Conservation (phyloP, 2,113 vertebrate species). For the Oriolus oriolus region DNA sequence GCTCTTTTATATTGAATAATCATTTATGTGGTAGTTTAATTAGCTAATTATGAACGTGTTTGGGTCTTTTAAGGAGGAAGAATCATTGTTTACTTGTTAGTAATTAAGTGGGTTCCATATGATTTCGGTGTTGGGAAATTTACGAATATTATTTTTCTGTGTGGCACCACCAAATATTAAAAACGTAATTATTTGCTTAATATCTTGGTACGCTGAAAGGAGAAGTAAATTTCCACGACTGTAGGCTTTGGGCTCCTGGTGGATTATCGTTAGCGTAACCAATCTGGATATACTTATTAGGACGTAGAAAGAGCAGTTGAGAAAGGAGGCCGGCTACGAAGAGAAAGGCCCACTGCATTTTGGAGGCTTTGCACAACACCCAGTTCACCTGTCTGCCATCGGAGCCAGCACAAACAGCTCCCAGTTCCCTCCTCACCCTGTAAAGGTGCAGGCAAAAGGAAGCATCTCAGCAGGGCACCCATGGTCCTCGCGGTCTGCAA, state of each 20-base stretch:
- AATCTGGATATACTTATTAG: background rate
- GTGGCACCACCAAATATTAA: constrained; percentile 35
- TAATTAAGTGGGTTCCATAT: constrained; percentile 56
- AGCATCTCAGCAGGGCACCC: background rate
- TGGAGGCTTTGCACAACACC: background rate
- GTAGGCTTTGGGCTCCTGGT: background rate
- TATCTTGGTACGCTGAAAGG: background rate
- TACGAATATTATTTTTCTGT: constrained; percentile 31
- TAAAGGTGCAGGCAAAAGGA: background rate
- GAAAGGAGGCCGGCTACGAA: background rate
- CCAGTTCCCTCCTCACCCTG: background rate
- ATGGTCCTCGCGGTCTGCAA: background rate
- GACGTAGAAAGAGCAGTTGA: background rate
- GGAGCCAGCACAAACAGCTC: background rate
- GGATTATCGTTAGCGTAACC: background rate
- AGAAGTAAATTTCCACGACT: background rate
- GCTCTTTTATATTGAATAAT: constrained; percentile 53
- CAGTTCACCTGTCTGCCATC: background rate
- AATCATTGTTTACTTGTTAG: constrained; percentile 50
- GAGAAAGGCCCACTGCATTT: background rate
- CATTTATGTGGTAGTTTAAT: constrained; percentile 55
- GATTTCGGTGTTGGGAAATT: constrained; percentile 43
- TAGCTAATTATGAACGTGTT: constrained; percentile 53
- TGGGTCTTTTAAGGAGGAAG: constrained; percentile 27
- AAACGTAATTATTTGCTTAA: constrained; percentile 49